Evolutionary conservation across 2,113 vertebrate species (phyloP).

Genomic region (Pontoporia blainvillei): DNA sequence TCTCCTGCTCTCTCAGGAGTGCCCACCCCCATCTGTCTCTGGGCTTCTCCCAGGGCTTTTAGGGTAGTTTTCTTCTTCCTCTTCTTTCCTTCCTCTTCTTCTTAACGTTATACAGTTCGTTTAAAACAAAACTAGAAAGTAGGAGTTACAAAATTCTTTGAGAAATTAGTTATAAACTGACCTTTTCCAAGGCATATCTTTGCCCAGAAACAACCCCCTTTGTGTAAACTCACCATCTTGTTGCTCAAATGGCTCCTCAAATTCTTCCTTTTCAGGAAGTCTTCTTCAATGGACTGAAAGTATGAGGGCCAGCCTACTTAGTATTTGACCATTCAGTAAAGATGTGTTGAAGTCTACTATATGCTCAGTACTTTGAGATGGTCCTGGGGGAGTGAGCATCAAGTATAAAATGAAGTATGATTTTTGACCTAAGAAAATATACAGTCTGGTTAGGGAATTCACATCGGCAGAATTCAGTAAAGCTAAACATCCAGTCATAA

Average conservation of each 20-base stretch:
- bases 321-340: not conserved
- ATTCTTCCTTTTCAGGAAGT: not conserved
- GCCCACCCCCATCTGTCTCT: not conserved
- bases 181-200: not conserved
- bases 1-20: not conserved
- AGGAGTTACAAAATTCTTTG: not conserved
- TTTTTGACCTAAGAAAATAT: not conserved
- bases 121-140: not conserved
- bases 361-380: not conserved
- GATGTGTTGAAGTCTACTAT: not conserved
- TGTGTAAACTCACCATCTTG: not conserved
- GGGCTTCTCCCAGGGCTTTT: not conserved
- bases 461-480: not conserved
- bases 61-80: too few species aligned
- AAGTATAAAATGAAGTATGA: not conserved
- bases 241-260: not conserved
- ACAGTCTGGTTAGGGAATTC: not conserved
- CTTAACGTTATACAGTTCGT: not conserved
- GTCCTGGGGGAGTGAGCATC: not conserved
- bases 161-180: not conserved
- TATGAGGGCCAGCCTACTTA: not conserved
- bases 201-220: not conserved
- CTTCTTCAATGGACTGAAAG: not conserved
- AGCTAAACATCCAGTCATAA: not conserved
- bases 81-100: not conserved